A percentile compares a stretch with the other conserved stretches of the same genome.
These are phyloP conservation scores for Phyllostomus hastatus DNA, from an alignment of 2,113 vertebrate genomes.

Conservation along the genomic window DNA sequence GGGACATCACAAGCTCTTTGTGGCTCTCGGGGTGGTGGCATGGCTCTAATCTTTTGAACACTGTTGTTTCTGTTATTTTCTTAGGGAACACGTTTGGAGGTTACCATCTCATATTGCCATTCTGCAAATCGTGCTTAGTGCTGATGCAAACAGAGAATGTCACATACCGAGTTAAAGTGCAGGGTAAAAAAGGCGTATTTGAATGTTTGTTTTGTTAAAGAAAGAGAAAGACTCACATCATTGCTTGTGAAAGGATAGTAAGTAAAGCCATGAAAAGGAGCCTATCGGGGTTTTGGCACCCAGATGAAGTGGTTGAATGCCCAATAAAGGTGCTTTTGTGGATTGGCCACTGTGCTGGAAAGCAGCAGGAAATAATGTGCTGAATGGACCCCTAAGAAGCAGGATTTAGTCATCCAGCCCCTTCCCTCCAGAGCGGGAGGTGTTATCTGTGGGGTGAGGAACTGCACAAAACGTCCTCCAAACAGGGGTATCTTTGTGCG, in stretches of 20 bases:
- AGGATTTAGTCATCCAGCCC: conserved; percentile 41
- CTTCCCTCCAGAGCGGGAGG: conserved; percentile 34
- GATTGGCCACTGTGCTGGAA: conserved; percentile 38
- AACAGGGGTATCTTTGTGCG: conserved; percentile 82
- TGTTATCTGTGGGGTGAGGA: conserved; percentile 69
- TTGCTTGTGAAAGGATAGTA: conserved; percentile 59
- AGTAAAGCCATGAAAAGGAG: conserved; percentile 69
- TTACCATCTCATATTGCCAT: not conserved
- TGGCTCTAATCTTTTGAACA: not conserved
- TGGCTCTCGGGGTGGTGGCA: not conserved
- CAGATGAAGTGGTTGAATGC: conserved; percentile 46
- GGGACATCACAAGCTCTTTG: not conserved
- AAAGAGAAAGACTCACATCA: conserved; percentile 36
- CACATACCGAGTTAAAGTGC: not conserved
- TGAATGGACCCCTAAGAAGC: conserved; percentile 74
- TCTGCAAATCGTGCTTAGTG: not conserved
- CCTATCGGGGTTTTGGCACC: conserved; percentile 71
- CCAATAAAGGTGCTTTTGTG: conserved; percentile 75
- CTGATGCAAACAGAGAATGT: conserved; percentile 20
- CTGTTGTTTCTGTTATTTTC: not conserved
- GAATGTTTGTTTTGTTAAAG: conserved; percentile 50
- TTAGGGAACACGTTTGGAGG: not conserved
- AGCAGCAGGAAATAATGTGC: conserved; percentile 73
- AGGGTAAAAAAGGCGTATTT: not conserved
- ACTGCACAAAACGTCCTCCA: conserved; percentile 38